Conservation (phyloP, 2,797 vertebrate genomes). For the Thamnophis elegans region DNA sequence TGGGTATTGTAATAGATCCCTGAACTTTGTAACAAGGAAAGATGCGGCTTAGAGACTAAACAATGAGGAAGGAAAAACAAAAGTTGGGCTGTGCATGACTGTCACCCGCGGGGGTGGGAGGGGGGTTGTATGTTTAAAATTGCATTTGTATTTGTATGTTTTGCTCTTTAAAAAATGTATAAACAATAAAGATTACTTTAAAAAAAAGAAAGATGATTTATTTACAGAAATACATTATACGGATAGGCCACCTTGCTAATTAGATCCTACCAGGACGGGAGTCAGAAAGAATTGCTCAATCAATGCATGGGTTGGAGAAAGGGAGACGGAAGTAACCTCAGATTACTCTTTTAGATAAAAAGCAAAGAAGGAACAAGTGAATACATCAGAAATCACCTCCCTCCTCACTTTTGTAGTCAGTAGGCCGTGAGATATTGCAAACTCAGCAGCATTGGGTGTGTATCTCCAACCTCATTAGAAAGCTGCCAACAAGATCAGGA, state of each 20-base stretch:
- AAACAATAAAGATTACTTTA: too few relatives aligned
- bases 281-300: background rate
- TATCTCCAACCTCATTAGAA: background rate
- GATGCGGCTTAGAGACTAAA: too few relatives aligned
- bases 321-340: background rate
- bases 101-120: too few relatives aligned
- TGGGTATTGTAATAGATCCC: too few relatives aligned
- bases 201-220: too few relatives aligned
- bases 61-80: too few relatives aligned
- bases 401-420: background rate
- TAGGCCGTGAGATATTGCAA: background rate
- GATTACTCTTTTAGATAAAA: background rate
- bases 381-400: background rate
- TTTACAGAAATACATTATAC: background rate
- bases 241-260: background rate
- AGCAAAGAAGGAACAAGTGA: background rate
- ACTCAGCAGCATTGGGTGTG: background rate
- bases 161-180: too few relatives aligned
- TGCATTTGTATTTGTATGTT: too few relatives aligned
- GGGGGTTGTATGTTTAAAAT: too few relatives aligned
- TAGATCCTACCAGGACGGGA: background rate
- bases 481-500: background rate
- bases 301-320: background rate
- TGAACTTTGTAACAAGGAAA: too few relatives aligned
- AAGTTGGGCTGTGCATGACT: too few relatives aligned